A percentile compares a stretch with the other conserved stretches of the same genome.
Evolutionary conservation across 2,888 invertebrate species (phyloP).

Genomic region (Tanypteryx hageni): DNA sequence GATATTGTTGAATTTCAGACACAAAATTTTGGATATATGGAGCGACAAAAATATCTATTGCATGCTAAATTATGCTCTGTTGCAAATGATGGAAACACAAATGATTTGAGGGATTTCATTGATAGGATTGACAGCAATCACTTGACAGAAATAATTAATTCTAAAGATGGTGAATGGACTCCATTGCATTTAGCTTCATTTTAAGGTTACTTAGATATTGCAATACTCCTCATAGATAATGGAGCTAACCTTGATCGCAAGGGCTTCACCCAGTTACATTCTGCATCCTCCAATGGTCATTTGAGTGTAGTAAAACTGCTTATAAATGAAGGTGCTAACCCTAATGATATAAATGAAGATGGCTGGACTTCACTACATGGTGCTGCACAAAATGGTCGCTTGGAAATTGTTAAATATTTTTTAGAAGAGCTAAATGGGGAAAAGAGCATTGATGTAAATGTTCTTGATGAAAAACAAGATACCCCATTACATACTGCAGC

Average conservation of each 20-base stretch:
- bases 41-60: background rate
- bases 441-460: background rate
- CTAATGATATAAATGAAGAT: background rate
- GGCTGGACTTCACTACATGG: conserved; percentile 11
- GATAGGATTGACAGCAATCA: background rate
- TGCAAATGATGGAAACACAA: background rate
- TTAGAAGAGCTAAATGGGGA: background rate
- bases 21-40: background rate
- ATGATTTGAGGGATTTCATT: background rate
- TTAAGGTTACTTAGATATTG: background rate
- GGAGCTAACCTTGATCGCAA: background rate
- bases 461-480: background rate
- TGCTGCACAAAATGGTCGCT: background rate
- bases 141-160: background rate
- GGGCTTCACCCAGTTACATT: background rate
- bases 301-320: background rate
- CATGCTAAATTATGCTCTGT: background rate
- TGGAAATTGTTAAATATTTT: conserved; percentile 1
- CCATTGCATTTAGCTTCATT: conserved; percentile 4
- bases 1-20: background rate
- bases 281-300: background rate
- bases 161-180: background rate
- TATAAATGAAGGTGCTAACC: background rate
- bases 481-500: background rate
- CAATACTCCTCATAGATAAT: background rate